Conservation (phyloP, 2,888 invertebrate genomes). For the Pristionchus mayeri region DNA sequence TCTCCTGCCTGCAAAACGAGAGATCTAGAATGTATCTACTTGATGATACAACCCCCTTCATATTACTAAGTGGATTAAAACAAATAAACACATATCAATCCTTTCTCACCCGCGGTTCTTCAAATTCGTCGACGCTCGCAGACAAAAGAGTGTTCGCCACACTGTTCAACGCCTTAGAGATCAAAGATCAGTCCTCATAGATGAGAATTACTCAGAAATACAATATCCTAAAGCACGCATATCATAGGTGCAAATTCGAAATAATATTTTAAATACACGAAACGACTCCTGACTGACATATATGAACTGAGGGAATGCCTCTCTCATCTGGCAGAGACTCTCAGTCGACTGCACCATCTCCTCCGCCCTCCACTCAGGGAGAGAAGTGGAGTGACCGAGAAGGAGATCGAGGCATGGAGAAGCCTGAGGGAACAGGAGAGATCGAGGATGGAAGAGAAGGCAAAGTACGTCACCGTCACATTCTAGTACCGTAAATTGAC, state of each 20-base stretch:
- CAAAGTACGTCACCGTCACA: no score
- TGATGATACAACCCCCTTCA: no score
- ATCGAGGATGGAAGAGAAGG: no score
- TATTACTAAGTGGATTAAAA: no score
- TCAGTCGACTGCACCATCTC: constrained; percentile 21
- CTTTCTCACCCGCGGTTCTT: not conserved
- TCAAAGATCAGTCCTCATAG: constrained; percentile 2
- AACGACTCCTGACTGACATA: not conserved
- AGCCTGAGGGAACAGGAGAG: not conserved
- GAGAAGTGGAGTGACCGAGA: constrained; percentile 43
- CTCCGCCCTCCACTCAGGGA: constrained; percentile 36
- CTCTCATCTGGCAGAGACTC: constrained; percentile 31
- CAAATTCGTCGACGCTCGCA: not conserved
- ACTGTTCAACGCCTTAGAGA: constrained; percentile 22
- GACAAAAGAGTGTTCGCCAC: constrained; percentile 23
- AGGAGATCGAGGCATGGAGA: constrained; percentile 45
- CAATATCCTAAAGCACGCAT: not conserved
- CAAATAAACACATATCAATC: no score
- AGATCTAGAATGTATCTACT: no score
- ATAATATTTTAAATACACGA: no score
- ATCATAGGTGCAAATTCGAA: no score
- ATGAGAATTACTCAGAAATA: not conserved
- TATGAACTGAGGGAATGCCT: constrained; percentile 39
- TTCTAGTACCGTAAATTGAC: no score
- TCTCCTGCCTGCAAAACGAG: constrained; percentile 5